phyloP scores from a whole-genome alignment of 1,140 invertebrate genomes.

The Lepidurus apus region DNA sequence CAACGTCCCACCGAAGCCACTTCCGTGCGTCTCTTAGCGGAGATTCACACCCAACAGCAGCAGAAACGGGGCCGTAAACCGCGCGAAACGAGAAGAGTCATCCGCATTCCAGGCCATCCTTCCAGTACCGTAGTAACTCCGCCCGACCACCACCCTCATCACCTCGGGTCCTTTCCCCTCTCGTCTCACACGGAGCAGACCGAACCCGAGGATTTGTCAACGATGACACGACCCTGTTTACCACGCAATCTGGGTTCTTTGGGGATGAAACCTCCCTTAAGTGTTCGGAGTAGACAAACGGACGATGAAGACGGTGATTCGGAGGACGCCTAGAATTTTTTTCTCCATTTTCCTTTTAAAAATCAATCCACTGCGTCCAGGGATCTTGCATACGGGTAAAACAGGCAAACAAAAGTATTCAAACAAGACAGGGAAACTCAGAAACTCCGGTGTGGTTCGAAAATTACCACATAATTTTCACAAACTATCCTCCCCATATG shows the following conservation, averaged over 20 bases:
- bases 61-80: slow-evolving; percentile 44
- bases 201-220: slow-evolving; percentile 78
- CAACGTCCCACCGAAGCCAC: background rate
- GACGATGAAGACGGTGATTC: background rate
- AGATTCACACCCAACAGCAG: slow-evolving; percentile 21
- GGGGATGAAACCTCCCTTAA: background rate
- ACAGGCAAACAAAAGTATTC: background rate
- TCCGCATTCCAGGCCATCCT: slow-evolving; percentile 38
- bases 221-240: slow-evolving; percentile 42
- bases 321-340: background rate
- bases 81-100: slow-evolving; percentile 46
- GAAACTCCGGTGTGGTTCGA: background rate
- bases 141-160: slow-evolving; percentile 24
- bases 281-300: background rate
- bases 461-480: background rate
- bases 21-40: slow-evolving; percentile 20
- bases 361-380: background rate
- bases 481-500: background rate
- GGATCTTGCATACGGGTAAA: slow-evolving; percentile 17
- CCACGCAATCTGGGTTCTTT: background rate
- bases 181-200: slow-evolving; percentile 64
- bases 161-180: slow-evolving; percentile 42
- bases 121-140: slow-evolving; percentile 37
- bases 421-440: background rate
- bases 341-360: background rate